Percentiles rank a stretch among this genome's conserved stretches.
These are phyloP conservation scores for Zaprionus inermis DNA, from an alignment of 1,140 invertebrate species.

Conservation along the genomic window DNA sequence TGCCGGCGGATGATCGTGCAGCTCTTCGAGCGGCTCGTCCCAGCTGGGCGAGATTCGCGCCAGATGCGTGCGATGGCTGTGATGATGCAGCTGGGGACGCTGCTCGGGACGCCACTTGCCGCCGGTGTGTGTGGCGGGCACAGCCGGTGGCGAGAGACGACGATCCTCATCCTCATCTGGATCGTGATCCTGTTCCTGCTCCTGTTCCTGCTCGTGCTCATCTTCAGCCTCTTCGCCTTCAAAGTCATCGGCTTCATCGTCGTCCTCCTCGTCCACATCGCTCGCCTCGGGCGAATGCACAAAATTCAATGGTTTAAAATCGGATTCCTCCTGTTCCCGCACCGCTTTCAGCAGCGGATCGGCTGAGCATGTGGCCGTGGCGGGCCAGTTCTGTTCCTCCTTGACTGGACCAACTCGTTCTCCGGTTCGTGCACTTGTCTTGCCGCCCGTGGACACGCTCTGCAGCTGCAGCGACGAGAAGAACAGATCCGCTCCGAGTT, in stretches of 20 bases:
- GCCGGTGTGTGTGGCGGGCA: slow-evolving; percentile 88
- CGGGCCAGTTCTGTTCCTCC: slow-evolving; percentile 48
- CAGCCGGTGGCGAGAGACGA: slow-evolving; percentile 83
- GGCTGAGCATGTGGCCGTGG: slow-evolving; percentile 17
- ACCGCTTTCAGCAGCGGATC: slow-evolving; percentile 87
- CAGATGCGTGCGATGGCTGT: slow-evolving; percentile 46
- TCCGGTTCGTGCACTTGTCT: slow-evolving; percentile 53
- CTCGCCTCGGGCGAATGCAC: slow-evolving; percentile 78
- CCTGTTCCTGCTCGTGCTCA: slow-evolving; percentile 85
- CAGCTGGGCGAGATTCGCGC: slow-evolving; percentile 70
- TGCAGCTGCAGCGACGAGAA: slow-evolving; percentile 93
- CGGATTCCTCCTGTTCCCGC: slow-evolving; percentile 84
- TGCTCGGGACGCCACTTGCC: slow-evolving; percentile 89
- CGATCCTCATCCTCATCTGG: slow-evolving; percentile 85
- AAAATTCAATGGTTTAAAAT: slow-evolving; percentile 83
- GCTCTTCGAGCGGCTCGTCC: slow-evolving; percentile 64
- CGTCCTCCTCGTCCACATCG: slow-evolving; percentile 84
- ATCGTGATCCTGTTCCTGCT: slow-evolving; percentile 86
- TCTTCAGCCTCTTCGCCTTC: slow-evolving; percentile 86
- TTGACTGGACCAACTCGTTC: slow-evolving; percentile 13
- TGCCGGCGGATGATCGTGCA: slow-evolving; percentile 86
- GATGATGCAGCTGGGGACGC: slow-evolving; percentile 52
- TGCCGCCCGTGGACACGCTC: slow-evolving; percentile 87
- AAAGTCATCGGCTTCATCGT: slow-evolving; percentile 59
- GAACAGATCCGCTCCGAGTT: slow-evolving; percentile 91